Evolutionary conservation across 2,888 invertebrate species (phyloP).

Genomic region (Incurvaria masculella): DNA sequence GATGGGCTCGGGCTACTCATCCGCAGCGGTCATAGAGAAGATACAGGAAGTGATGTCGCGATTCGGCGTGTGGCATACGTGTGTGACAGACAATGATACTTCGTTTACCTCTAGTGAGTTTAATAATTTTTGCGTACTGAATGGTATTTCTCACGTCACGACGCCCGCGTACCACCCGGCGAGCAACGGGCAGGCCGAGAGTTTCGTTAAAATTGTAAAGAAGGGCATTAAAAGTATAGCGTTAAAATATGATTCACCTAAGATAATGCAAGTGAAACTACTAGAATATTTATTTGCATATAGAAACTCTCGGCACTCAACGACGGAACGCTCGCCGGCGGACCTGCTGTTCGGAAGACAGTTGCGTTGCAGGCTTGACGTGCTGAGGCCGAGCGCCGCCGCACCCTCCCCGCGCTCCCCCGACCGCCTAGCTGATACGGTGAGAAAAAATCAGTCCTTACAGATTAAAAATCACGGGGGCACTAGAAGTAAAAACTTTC

Average conservation of each 20-base stretch:
- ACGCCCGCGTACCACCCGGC: conserved; percentile 14
- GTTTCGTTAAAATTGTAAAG: conserved; percentile 16
- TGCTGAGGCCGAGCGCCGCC: too few relatives aligned
- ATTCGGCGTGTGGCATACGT: conserved; percentile 10
- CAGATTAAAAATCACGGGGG: too few relatives aligned
- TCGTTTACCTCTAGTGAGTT: conserved; percentile 14
- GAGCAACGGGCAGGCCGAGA: conserved; percentile 15
- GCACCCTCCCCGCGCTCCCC: too few relatives aligned
- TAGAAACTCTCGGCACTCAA: conserved; percentile 12
- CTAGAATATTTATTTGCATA: conserved; percentile 13
- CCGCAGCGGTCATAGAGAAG: conserved; percentile 10
- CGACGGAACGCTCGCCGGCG: conserved; percentile 9
- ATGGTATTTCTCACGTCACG: conserved; percentile 14
- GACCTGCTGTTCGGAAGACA: too few relatives aligned
- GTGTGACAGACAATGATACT: conserved; percentile 17
- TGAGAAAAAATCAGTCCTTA: too few relatives aligned
- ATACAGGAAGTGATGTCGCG: conserved; percentile 14
- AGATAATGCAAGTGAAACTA: conserved; percentile 4
- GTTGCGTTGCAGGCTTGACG: too few relatives aligned
- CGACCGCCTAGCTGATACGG: too few relatives aligned
- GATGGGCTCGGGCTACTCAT: conserved; percentile 7
- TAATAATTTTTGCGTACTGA: conserved; percentile 12
- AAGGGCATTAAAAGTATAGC: conserved; percentile 14
- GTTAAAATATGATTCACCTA: conserved; percentile 5
- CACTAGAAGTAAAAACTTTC: too few relatives aligned